Percentiles rank a stretch among this genome's conserved stretches.
phyloP scores from a whole-genome alignment of 2,113 vertebrate genomes.

The Chaetodon auriga region DNA sequence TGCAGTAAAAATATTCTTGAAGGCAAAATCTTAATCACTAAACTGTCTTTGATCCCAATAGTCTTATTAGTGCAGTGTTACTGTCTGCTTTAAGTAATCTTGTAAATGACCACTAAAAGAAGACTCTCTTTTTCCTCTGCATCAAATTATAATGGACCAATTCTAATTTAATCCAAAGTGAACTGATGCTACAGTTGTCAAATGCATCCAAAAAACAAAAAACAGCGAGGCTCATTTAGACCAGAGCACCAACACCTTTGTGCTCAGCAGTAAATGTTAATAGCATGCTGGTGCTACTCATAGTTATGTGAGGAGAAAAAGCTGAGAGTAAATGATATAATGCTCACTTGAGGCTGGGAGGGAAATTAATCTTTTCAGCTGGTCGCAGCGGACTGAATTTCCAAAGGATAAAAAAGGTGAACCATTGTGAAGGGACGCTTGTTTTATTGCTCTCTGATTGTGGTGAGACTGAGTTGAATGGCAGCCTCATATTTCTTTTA shows the following conservation, averaged over 20 bases:
- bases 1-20: neutral
- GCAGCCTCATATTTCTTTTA: conserved; percentile 3
- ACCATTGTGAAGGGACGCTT: neutral
- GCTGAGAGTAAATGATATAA: conserved; percentile 34
- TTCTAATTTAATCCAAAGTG: conserved; percentile 20
- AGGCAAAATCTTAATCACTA: neutral
- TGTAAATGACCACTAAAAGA: neutral
- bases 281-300: conserved; percentile 25
- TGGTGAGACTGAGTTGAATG: neutral
- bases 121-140: neutral
- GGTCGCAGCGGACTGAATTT: conserved; percentile 37
- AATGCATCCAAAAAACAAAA: neutral
- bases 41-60: neutral
- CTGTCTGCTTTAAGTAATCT: neutral
- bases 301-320: conserved; percentile 24
- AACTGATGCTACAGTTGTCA: conserved; percentile 12
- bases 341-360: conserved; percentile 29
- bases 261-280: conserved; percentile 33
- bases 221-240: conserved; percentile 18
- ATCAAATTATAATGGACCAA: neutral
- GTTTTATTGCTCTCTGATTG: conserved; percentile 8
- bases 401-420: conserved; percentile 1
- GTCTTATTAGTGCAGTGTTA: neutral
- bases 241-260: conserved; percentile 16
- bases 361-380: conserved; percentile 50